Base-by-base conservation (phyloP, 2,797 vertebrate species). In the Anableps anableps region DNA sequence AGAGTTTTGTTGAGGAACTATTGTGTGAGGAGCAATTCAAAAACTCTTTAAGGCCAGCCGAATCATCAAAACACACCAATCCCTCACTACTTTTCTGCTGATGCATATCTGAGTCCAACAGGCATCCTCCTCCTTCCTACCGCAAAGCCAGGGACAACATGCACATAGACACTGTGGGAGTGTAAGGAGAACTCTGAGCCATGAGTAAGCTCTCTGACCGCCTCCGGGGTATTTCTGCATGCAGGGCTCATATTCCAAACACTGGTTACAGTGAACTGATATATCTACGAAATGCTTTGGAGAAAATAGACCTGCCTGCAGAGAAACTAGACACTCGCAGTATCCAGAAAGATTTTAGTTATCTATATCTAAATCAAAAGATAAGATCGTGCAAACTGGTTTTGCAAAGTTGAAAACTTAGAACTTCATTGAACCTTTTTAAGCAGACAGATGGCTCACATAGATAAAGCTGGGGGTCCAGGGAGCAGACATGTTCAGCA, bases 241-340 rank as follows among this genome's bases (percentile, higher is more conserved):
- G 77, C 74, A 4, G 41, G 82, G 3, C 36, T 92, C 88, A 82
- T 72, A 75, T 91, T 89, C 72, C 83, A 78, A 84, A 87, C 82
- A 84, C 34, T 3, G 71, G 29, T 60, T 66, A 72, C 21, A 48
- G 71, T 85, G 83, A 81, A 89, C 90, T 81, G 0, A 85, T 86
- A 86, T 80, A 88, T 74, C 76, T 6, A 53, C 77, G 84, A 70
- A 36, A 75, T 83, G 75, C 74, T 23, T 0, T 7, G 79, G 38
- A 79, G 64, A 47, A 83, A 86, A 86, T 53, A 88, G 80, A 90
- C 48, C 72, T n/a, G 72, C 48, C 72, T n/a, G 72, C 72, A 21
- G 11, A 21, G 41, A 10, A 13, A 23, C 55, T 26, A 53, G 34
- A 74, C 72, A 41, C 72, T 71, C 13, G 16, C 13, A 70, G 38